Evolutionary conservation across 2,113 vertebrate genomes (phyloP).

Genomic region (Chelonoidis abingdonii): DNA sequence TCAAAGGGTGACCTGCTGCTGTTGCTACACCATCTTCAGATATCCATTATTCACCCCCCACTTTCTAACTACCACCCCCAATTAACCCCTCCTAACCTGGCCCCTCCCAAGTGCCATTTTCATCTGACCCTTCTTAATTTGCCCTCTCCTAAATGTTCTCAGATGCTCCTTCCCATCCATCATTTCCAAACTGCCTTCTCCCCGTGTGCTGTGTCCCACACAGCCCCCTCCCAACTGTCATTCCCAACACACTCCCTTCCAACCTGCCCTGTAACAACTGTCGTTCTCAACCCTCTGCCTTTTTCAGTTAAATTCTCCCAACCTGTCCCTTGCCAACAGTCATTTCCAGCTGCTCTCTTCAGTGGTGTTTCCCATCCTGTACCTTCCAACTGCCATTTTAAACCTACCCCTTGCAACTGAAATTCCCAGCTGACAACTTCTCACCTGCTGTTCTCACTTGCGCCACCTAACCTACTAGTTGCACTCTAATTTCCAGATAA

Average conservation of each 20-base stretch:
- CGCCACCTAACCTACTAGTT: neutral
- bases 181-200: too few relatives aligned
- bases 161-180: too few relatives aligned
- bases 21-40: neutral
- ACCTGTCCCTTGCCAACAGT: accelerated
- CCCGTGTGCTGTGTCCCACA: too few relatives aligned
- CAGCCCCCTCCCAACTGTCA: neutral
- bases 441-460: neutral
- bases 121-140: too few relatives aligned
- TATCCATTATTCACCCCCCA: neutral
- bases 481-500: neutral
- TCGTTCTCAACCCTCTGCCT: neutral
- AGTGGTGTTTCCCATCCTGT: neutral
- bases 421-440: neutral
- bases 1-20: neutral
- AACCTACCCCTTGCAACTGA: accelerated
- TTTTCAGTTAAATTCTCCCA: neutral
- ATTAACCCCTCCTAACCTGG: accelerated
- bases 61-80: neutral
- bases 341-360: neutral
- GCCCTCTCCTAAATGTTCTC: too few relatives aligned
- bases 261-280: neutral
- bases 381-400: neutral
- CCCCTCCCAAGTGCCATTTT: neutral
- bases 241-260: accelerated